Percentiles rank a stretch among this genome's conserved stretches.
These are phyloP conservation scores for Cotesia typhae DNA, from an alignment of 1,140 invertebrate species.

Conservation along the genomic window DNA sequence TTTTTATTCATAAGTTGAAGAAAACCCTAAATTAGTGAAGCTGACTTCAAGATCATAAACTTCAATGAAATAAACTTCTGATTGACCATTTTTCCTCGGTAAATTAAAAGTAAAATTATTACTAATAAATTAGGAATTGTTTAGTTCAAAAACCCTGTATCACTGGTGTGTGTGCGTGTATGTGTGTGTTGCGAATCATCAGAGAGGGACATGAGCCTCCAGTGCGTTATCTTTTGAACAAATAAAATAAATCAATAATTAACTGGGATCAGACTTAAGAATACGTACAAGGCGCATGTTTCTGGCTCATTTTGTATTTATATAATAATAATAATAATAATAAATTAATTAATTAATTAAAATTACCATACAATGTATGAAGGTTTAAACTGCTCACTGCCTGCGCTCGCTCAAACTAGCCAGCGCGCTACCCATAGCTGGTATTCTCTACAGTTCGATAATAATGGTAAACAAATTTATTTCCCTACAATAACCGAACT, in stretches of 20 bases:
- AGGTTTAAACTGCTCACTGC: slow-evolving; percentile 63
- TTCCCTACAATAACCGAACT: slow-evolving; percentile 22
- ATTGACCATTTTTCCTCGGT: no score
- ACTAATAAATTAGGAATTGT: not conserved
- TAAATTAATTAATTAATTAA: slow-evolving; percentile 39
- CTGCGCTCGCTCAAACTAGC: slow-evolving; percentile 57
- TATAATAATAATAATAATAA: no score
- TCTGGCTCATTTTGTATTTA: slow-evolving; percentile 41
- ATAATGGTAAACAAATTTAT: slow-evolving; percentile 12
- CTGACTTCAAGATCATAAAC: no score
- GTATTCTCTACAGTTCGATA: slow-evolving; percentile 54
- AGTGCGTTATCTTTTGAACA: slow-evolving; percentile 7
- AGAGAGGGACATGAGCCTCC: slow-evolving; percentile 44
- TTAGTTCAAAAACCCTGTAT: slow-evolving; percentile 17
- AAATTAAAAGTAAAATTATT: not conserved
- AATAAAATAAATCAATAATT: slow-evolving; percentile 17
- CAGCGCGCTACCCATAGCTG: slow-evolving; percentile 58
- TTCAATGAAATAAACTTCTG: no score
- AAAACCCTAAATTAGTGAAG: no score
- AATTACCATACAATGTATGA: slow-evolving; percentile 55
- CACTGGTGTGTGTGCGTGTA: slow-evolving; percentile 16
- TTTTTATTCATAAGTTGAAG: no score
- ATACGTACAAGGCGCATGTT: not conserved
- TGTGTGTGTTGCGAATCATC: slow-evolving; percentile 32
- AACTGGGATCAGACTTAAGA: not conserved